Conservation (phyloP, 2,113 vertebrate species). For the Vanacampus margaritifer region DNA sequence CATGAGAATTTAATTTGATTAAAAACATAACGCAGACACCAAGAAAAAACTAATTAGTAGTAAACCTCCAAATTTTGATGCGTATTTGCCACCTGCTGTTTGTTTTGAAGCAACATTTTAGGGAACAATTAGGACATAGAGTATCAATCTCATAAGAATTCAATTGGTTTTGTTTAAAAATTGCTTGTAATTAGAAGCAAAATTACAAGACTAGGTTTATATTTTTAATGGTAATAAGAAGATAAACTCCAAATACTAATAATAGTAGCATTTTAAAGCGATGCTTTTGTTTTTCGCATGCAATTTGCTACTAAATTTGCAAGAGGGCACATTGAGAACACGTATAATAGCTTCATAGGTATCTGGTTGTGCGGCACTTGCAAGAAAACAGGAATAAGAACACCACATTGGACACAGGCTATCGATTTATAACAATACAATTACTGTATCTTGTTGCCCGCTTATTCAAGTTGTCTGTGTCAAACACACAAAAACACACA, state of each 20-base stretch:
- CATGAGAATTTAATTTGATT: too few species aligned
- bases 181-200: background rate
- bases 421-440: constrained; percentile 31
- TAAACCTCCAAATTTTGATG: too few species aligned
- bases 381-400: constrained; percentile 32
- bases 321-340: constrained; percentile 28
- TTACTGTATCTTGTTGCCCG: constrained; percentile 23
- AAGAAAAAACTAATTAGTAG: too few species aligned
- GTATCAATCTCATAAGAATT: background rate
- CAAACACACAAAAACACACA: constrained; percentile 6
- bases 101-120: too few species aligned
- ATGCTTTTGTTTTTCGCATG: constrained; percentile 34
- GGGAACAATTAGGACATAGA: too few species aligned
- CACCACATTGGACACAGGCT: constrained; percentile 19
- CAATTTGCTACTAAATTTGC: constrained; percentile 5
- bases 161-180: background rate
- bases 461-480: constrained; percentile 25
- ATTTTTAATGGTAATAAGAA: too few species aligned
- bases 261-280: too few species aligned
- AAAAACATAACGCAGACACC: too few species aligned
- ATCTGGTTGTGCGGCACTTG: constrained; percentile 48
- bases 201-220: too few species aligned
- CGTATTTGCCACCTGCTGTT: too few species aligned
- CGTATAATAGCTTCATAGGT: constrained; percentile 15
- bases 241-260: too few species aligned